Percentiles rank a stretch among this genome's conserved stretches.
Evolutionary conservation across 35 echinoderm and acorn worm species (phyloP).

Genomic region (Ophiothrix spiculata): DNA sequence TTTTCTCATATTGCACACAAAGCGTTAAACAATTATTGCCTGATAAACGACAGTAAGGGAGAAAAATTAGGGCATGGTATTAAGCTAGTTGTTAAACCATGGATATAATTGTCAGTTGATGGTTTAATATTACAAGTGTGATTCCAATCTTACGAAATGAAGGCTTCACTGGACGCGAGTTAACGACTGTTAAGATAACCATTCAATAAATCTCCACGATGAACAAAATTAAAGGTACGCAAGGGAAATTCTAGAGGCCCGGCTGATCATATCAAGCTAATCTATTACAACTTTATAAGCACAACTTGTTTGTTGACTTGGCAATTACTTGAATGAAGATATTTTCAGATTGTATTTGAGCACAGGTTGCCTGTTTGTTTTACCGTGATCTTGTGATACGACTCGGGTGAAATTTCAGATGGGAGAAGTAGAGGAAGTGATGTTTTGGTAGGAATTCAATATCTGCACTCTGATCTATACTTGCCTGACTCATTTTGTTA

Average conservation of each 20-base stretch:
- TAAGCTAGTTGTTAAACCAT: neutral
- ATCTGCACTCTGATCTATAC: too few relatives aligned
- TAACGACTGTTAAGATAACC: constrained; percentile 10
- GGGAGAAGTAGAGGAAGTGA: neutral
- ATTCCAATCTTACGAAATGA: constrained; percentile 7
- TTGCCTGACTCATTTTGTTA: too few relatives aligned
- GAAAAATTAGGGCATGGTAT: neutral
- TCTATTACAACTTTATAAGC: neutral
- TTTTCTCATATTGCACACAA: too few relatives aligned
- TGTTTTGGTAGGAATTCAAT: neutral
- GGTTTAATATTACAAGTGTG: constrained; percentile 16
- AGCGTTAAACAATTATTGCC: neutral
- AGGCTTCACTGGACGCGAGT: neutral
- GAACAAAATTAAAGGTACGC: neutral
- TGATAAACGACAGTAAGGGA: neutral
- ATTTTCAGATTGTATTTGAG: neutral
- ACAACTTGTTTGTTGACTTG: too few relatives aligned
- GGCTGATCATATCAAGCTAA: constrained; percentile 10
- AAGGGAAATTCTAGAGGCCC: neutral
- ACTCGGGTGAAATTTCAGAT: too few relatives aligned
- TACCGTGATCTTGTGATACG: neutral
- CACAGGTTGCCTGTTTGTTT: neutral
- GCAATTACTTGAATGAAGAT: neutral
- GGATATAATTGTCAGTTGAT: constrained; percentile 6
- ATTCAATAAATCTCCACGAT: neutral